Conservation (phyloP, 2,113 vertebrate genomes). For the Ceyx melanurus region DNA sequence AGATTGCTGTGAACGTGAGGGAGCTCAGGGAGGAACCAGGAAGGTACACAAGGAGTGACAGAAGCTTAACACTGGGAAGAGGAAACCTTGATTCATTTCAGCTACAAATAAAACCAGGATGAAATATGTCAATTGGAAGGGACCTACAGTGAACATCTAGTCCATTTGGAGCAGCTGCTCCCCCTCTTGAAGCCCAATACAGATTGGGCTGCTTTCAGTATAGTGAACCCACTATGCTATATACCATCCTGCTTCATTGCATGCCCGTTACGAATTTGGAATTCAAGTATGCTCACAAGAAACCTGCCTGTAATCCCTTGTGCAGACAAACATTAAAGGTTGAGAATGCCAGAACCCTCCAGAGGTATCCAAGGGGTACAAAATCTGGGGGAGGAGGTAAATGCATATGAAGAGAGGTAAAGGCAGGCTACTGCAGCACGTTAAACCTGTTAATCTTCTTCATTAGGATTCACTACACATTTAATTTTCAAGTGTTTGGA, state of each 20-base stretch:
- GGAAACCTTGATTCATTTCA: neutral
- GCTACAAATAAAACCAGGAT: neutral
- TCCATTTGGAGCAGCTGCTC: neutral
- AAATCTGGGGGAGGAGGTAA: neutral
- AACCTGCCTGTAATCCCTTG: accelerated
- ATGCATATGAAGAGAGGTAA: neutral
- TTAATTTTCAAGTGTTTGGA: slow-evolving; percentile 36
- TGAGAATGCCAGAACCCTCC: neutral
- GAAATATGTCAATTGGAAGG: neutral
- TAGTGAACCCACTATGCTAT: neutral
- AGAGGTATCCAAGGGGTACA: neutral
- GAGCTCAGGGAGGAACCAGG: neutral
- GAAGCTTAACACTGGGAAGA: neutral
- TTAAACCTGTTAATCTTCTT: slow-evolving; percentile 52
- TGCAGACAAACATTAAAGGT: neutral
- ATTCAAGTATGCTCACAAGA: neutral
- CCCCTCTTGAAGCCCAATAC: neutral
- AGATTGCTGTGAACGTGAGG: neutral
- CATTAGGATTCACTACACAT: slow-evolving; percentile 13
- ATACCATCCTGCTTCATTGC: neutral
- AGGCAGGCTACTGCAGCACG: slow-evolving; percentile 17
- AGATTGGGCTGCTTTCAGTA: neutral
- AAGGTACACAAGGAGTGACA: neutral
- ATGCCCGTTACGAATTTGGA: neutral
- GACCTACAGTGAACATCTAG: neutral